Evolutionary conservation across 2,113 vertebrate genomes (phyloP).

Genomic region (Eptatretus burgeri): DNA sequence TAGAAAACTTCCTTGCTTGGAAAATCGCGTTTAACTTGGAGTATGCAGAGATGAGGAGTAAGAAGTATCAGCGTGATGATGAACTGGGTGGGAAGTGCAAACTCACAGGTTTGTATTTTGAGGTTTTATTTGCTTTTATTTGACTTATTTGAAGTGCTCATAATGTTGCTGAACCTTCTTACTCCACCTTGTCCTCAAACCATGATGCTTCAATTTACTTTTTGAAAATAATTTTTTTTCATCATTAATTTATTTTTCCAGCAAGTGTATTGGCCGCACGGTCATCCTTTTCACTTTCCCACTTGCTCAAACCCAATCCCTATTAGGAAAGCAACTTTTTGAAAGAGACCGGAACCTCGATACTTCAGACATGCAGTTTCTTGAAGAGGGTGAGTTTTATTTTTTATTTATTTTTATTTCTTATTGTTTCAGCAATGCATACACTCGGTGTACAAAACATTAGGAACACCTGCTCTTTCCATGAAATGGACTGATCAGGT

Average conservation of each 20-base stretch:
- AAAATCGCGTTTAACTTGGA: slow-evolving; percentile 64
- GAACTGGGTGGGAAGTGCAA: slow-evolving; percentile 55
- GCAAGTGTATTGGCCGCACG: not conserved
- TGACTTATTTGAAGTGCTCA: not conserved
- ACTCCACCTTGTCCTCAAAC: not conserved
- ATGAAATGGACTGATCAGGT: too few relatives aligned
- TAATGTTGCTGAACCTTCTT: not conserved
- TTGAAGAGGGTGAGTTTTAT: slow-evolving; percentile 46
- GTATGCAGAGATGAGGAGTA: slow-evolving; percentile 42
- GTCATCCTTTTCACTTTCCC: not conserved
- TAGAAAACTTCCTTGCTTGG: slow-evolving; percentile 81
- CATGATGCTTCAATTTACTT: not conserved
- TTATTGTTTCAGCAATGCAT: slow-evolving; percentile 7
- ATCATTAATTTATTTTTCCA: not conserved
- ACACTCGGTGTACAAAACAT: too few relatives aligned
- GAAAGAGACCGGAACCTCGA: slow-evolving; percentile 91
- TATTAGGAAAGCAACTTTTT: slow-evolving; percentile 68
- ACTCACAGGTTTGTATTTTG: slow-evolving; percentile 37
- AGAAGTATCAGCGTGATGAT: slow-evolving; percentile 52
- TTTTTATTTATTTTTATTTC: not conserved
- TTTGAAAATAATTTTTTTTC: not conserved
- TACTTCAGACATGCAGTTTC: slow-evolving; percentile 85
- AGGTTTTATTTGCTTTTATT: not conserved
- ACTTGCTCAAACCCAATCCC: not conserved
- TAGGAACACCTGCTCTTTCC: too few relatives aligned